Evolutionary conservation across 2,888 invertebrate genomes (phyloP), one percentile per base, ranked within the genome.

Genomic region (Pachymerium ferrugineum): DNA sequence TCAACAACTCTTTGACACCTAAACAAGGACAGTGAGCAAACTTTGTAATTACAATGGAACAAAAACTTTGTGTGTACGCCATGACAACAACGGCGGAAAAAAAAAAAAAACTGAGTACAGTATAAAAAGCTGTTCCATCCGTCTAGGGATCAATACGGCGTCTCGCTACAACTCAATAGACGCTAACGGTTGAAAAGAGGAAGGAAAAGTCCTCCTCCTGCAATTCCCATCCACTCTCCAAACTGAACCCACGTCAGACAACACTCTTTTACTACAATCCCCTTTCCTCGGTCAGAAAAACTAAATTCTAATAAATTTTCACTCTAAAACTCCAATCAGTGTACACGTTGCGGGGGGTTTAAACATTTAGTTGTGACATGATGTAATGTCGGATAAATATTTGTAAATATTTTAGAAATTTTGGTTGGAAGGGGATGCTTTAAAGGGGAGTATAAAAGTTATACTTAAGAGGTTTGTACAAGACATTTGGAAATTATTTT

Each of bases 121-220:
- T 62, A 28, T 62, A 62, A 62, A 62, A 62, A 62, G 14, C 62
- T 28, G 2, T 28, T 62, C 25, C 25, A 22, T 28, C 62, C 25
- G n/a, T 54, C 47, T 54, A 22, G 47, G 47, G 47, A 54, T 54
- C 47, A 54, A 54, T 62, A 62, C 28, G 25, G n/a, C 28, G 62
- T 25, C 62, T 62, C 28, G 28, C 62, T 25, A 62, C 62, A 62
- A 22, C 28, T 62, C 62, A 62, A 62, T 62, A 62, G 62, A 62
- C 12, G 12, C 62, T 25, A 10, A 62, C 25, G n/a, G 28, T 25
- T 62, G 62, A 28, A 62, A 62, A n/a, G 19, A 62, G 28, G 25
- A 28, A 62, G 25, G 25, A 62, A 62, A 22, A 62, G 62, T 22
- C 62, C 28, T 62, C n/a, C n/a, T n/a, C 16, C 28, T 5, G 28